Conservation (phyloP, 1,140 invertebrate genomes). For the Ceratina calcarata region DNA sequence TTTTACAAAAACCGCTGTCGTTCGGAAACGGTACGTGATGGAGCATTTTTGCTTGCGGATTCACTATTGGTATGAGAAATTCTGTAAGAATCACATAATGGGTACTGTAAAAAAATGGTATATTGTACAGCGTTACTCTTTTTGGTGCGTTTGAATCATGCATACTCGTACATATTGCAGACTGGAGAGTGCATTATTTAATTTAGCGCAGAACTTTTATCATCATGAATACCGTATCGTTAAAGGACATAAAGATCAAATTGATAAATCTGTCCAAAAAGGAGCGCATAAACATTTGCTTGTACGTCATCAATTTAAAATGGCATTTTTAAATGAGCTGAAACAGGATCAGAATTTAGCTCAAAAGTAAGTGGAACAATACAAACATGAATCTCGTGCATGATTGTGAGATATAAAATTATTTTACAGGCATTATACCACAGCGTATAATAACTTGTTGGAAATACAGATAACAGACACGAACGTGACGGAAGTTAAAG, state of each 20-base stretch:
- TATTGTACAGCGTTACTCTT: too few relatives aligned
- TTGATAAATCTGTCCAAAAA: conserved; percentile 96
- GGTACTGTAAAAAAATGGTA: too few relatives aligned
- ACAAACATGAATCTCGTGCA: neutral
- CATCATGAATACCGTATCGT: conserved; percentile 92
- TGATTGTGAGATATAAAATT: conserved; percentile 23
- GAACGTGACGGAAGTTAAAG: conserved; percentile 96
- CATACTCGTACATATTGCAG: conserved; percentile 73
- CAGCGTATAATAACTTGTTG: conserved; percentile 93
- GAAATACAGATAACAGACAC: conserved; percentile 93
- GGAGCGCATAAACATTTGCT: conserved; percentile 93
- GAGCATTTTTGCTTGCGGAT: too few relatives aligned
- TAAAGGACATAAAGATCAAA: conserved; percentile 92
- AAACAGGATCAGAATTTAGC: conserved; percentile 93
- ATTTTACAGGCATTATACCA: conserved; percentile 91
- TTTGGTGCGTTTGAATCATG: neutral
- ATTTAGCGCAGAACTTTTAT: conserved; percentile 96
- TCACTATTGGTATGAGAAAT: too few relatives aligned
- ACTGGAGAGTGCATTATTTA: conserved; percentile 95
- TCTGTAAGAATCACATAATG: too few relatives aligned
- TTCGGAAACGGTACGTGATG: too few relatives aligned
- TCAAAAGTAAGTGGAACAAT: conserved; percentile 86
- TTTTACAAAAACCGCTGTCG: too few relatives aligned
- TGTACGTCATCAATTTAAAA: conserved; percentile 98
- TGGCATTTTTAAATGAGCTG: conserved; percentile 97